phyloP scores from a whole-genome alignment of 2,797 vertebrate genomes.

The Pipistrellus pipistrellus region DNA sequence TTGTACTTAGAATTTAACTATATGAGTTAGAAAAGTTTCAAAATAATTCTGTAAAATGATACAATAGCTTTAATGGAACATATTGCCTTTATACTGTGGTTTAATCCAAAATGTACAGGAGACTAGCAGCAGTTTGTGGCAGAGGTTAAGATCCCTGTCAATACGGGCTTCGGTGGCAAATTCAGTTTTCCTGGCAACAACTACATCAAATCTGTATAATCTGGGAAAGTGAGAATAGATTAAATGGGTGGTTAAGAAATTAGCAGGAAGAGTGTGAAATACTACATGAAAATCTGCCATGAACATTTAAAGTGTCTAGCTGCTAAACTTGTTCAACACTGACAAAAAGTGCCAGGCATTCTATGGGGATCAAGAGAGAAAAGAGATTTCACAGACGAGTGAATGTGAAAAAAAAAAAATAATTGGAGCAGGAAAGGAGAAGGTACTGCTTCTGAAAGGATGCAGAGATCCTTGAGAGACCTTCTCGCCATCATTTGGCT shows the following conservation, averaged over 20 bases:
- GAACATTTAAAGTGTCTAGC: neutral
- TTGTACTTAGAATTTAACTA: neutral
- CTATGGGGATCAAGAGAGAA: neutral
- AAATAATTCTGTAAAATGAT: neutral
- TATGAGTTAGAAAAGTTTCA: neutral
- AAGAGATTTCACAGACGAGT: slow-evolving; percentile 27
- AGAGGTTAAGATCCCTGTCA: neutral
- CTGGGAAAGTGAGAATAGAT: neutral
- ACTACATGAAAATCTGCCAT: neutral
- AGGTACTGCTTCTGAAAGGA: neutral
- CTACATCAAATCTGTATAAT: neutral
- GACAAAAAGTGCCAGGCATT: neutral
- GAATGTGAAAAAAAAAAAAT: neutral
- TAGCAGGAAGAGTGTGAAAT: neutral
- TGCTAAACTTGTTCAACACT: neutral
- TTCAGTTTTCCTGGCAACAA: neutral
- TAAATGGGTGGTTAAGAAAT: slow-evolving; percentile 21
- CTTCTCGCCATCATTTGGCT: neutral
- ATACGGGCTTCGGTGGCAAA: neutral
- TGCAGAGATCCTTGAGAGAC: neutral
- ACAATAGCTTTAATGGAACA: neutral
- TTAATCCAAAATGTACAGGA: neutral
- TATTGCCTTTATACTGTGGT: neutral
- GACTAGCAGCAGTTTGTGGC: neutral
- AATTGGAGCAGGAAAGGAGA: neutral